Percentiles rank a stretch among this genome's conserved stretches.
phyloP scores from a whole-genome alignment of 1,140 invertebrate species.

The Zaprionus davidi region DNA sequence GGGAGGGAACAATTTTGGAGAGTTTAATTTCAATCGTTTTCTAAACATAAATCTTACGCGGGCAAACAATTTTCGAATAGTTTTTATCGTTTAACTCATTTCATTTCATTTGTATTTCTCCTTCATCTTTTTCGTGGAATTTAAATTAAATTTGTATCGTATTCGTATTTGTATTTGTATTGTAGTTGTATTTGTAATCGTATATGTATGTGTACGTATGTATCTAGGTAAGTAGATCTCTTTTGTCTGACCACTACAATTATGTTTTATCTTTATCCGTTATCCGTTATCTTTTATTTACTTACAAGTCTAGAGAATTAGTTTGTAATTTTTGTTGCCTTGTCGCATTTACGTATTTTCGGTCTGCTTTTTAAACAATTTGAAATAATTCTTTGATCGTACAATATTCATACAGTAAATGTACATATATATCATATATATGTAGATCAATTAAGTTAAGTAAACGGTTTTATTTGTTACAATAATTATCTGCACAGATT shows the following conservation, averaged over 20 bases:
- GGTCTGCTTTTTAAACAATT: constrained; percentile 69
- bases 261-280: constrained; percentile 4
- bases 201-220: constrained; percentile 53
- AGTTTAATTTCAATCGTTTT: constrained; percentile 39
- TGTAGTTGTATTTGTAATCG: constrained; percentile 43
- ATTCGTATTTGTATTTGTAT: constrained; percentile 9
- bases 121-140: background rate
- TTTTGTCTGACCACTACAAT: constrained; percentile 48
- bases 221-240: constrained; percentile 59
- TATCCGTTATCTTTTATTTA: constrained; percentile 46
- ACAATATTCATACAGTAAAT: constrained; percentile 35
- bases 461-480: constrained; percentile 78
- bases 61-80: constrained; percentile 54
- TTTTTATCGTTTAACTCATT: constrained; percentile 6
- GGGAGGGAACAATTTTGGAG: constrained; percentile 33
- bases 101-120: background rate
- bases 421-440: constrained; percentile 27
- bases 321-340: constrained; percentile 69
- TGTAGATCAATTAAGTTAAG: constrained; percentile 75
- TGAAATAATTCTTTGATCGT: constrained; percentile 65
- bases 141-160: constrained; percentile 31
- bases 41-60: constrained; percentile 72
- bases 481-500: constrained; percentile 20
- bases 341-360: constrained; percentile 75
- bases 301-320: constrained; percentile 69